These are phyloP conservation scores for Cryptotermes secundus DNA, from an alignment of 1,140 invertebrate genomes.

Conservation along the genomic window DNA sequence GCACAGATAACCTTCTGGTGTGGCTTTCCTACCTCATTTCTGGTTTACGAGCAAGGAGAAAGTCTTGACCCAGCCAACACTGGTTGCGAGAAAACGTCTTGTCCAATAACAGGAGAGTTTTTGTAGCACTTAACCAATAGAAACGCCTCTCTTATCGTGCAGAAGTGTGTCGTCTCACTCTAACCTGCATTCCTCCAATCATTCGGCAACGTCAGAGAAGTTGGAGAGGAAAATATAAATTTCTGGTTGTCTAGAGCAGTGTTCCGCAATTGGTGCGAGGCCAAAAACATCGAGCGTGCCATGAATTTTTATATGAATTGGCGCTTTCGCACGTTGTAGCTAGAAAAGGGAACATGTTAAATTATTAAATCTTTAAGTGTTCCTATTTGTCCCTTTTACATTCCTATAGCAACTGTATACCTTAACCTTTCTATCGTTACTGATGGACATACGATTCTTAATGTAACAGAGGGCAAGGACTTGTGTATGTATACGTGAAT, in stretches of 20 bases:
- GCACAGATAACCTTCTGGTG: neutral
- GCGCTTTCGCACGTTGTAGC: too few relatives aligned
- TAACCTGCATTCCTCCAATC: conserved; percentile 18
- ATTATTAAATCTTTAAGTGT: too few relatives aligned
- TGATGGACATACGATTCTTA: too few relatives aligned
- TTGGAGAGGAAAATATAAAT: neutral
- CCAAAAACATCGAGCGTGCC: too few relatives aligned
- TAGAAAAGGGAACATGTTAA: too few relatives aligned
- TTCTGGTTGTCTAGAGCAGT: neutral
- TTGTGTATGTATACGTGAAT: too few relatives aligned
- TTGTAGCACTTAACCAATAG: neutral
- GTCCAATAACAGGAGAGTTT: neutral
- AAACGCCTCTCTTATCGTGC: neutral
- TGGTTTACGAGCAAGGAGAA: neutral
- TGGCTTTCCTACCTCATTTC: conserved; percentile 14
- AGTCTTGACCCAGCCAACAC: neutral
- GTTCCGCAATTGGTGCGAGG: too few relatives aligned
- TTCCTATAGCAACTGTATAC: too few relatives aligned
- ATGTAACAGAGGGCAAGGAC: too few relatives aligned
- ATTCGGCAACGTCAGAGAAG: neutral
- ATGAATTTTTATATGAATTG: too few relatives aligned
- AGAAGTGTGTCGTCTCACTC: neutral
- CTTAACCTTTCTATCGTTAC: too few relatives aligned
- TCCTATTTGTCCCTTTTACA: too few relatives aligned
- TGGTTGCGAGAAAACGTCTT: neutral